Conservation (phyloP, 53 echinoderm and acorn worm species). For the Hippasteria phrygiana region DNA sequence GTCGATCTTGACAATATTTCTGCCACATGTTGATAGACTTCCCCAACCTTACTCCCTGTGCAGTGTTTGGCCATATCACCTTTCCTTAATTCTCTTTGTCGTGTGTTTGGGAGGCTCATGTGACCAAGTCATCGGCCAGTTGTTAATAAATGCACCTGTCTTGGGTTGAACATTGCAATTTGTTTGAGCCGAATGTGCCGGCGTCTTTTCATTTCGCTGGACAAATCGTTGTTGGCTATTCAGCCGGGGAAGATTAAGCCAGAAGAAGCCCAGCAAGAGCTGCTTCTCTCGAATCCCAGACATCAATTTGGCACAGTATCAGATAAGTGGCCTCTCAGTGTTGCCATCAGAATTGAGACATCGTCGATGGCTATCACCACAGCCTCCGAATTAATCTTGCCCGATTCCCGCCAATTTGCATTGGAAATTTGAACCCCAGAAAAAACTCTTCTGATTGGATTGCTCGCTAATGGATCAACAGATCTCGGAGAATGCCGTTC, state of each 20-base stretch:
- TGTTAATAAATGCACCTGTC: conserved; percentile 29
- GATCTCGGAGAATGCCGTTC: conserved; percentile 5
- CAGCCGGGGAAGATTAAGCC: not conserved
- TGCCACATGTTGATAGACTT: not conserved
- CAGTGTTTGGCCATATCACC: not conserved
- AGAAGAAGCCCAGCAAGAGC: not conserved
- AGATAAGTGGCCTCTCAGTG: conserved; percentile 6
- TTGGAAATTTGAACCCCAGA: conserved; percentile 18
- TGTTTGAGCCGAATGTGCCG: not conserved
- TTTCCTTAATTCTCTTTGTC: not conserved
- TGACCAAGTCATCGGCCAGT: not conserved
- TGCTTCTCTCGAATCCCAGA: not conserved
- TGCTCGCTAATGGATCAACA: not conserved
- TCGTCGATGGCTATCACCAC: not conserved
- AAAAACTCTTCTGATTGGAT: conserved; percentile 21
- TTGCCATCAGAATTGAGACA: conserved; percentile 1
- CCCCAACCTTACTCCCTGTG: not conserved
- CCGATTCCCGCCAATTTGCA: conserved; percentile 9
- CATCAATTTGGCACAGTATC: conserved; percentile 7
- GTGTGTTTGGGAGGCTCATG: not conserved
- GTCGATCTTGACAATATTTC: not conserved
- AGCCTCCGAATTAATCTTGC: not conserved
- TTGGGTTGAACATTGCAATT: not conserved
- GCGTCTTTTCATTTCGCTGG: not conserved
- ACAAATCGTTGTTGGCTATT: not conserved